These are phyloP conservation scores for Drosophila gaucha DNA, from an alignment of 2,888 invertebrate species.

Conservation along the genomic window DNA sequence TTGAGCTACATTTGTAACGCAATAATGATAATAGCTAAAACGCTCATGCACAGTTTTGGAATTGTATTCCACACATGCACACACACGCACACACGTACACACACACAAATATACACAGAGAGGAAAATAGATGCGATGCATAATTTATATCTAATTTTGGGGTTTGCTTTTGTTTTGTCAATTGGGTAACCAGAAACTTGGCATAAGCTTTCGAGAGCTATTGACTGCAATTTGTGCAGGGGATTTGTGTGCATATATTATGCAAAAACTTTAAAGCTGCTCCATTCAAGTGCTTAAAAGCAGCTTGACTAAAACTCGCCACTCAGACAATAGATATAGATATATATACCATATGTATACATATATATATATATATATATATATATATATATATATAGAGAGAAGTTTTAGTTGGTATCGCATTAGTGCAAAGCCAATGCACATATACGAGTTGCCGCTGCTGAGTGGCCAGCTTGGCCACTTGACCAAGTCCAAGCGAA, in stretches of 20 bases:
- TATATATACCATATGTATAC: background rate
- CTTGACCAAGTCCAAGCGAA: constrained; percentile 38
- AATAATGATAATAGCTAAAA: constrained; percentile 19
- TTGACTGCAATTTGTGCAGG: constrained; percentile 73
- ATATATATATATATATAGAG: constrained; percentile 3
- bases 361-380: constrained; percentile 18
- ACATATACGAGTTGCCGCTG: constrained; percentile 38
- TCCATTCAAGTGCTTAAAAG: constrained; percentile 51
- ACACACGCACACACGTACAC: constrained; percentile 3
- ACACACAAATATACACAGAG: background rate
- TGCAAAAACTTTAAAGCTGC: constrained; percentile 63
- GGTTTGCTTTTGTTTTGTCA: constrained; percentile 64
- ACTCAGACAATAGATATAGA: constrained; percentile 38
- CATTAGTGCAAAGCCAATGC: constrained; percentile 67
- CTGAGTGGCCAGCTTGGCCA: constrained; percentile 26
- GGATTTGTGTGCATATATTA: constrained; percentile 71
- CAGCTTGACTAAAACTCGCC: constrained; percentile 33
- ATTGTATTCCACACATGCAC: constrained; percentile 16
- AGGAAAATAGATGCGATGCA: constrained; percentile 42
- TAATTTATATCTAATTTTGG: constrained; percentile 67
- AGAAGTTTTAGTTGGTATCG: constrained; percentile 20
- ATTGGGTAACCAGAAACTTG: constrained; percentile 66
- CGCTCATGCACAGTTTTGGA: constrained; percentile 12
- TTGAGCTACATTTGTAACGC: constrained; percentile 11
- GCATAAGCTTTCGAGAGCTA: constrained; percentile 61